Percentiles rank a stretch among this genome's conserved stretches.
phyloP scores from a whole-genome alignment of 1,140 invertebrate genomes.

The Lucilia sericata region DNA sequence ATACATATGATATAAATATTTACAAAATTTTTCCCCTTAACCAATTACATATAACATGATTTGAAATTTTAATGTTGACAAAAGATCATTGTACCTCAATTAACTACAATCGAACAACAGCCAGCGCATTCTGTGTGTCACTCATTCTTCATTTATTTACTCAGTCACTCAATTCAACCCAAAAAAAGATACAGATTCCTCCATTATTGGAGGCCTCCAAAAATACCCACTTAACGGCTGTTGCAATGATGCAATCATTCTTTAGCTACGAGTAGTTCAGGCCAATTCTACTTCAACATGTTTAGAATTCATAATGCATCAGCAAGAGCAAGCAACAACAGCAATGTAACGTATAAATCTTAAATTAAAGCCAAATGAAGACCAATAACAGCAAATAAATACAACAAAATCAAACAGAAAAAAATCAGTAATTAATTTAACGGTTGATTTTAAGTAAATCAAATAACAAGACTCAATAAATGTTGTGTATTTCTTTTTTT shows the following conservation, averaged over 20 bases:
- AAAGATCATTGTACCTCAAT: neutral
- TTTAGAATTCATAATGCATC: neutral
- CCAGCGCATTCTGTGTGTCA: slow-evolving; percentile 2
- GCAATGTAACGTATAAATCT: neutral
- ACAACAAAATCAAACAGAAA: no score
- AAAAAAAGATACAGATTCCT: neutral
- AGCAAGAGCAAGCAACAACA: neutral
- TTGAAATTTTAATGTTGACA: no score
- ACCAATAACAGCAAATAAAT: no score
- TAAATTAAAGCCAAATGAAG: no score
- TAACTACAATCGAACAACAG: neutral
- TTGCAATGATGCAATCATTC: neutral
- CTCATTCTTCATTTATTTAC: neutral
- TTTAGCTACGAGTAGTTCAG: neutral
- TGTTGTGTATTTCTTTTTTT: no score
- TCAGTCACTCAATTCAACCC: neutral
- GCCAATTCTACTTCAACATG: neutral
- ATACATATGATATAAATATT: no score
- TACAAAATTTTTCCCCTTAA: neutral
- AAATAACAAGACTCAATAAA: no score
- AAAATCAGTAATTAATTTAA: no score
- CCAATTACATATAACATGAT: neutral
- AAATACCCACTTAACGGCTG: neutral
- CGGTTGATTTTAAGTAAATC: no score
- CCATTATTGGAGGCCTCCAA: slow-evolving; percentile 17